Conservation (phyloP, 1,140 invertebrate genomes). For the Teleogryllus occipitalis region DNA sequence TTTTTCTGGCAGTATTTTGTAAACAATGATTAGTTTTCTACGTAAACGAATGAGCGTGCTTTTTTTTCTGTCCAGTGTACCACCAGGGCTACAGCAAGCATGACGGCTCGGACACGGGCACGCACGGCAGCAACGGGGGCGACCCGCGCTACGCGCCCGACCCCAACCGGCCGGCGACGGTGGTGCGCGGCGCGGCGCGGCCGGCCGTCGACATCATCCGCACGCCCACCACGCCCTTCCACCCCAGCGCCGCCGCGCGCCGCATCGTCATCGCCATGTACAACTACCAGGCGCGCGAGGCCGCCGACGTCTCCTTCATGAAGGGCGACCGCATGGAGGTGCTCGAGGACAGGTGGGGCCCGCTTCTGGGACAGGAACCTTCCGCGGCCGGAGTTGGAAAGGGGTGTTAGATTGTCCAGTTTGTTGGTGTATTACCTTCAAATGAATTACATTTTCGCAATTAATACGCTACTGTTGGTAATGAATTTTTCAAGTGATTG, state of each 20-base stretch:
- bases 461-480: no score
- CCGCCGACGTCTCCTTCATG: constrained; percentile 82
- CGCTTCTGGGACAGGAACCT: no score
- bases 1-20: no score
- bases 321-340: constrained; percentile 88
- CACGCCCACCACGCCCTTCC: constrained; percentile 48
- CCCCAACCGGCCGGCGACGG: constrained; percentile 52
- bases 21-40: no score
- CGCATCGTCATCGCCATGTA: constrained; percentile 83
- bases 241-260: constrained; percentile 15
- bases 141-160: constrained; percentile 69
- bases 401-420: no score
- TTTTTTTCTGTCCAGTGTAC: constrained; percentile 8
- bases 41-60: background rate
- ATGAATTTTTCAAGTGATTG: no score
- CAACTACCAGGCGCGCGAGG: constrained; percentile 81
- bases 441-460: no score
- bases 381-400: no score
- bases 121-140: constrained; percentile 33
- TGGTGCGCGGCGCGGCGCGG: constrained; percentile 44
- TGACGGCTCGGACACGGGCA: constrained; percentile 10
- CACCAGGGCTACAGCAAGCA: constrained; percentile 11
- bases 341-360: constrained; percentile 59
- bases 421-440: no score
- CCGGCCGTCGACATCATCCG: constrained; percentile 60